Evolutionary conservation across 2,888 invertebrate genomes (phyloP).

Genomic region (Pseudococcus viburni): DNA sequence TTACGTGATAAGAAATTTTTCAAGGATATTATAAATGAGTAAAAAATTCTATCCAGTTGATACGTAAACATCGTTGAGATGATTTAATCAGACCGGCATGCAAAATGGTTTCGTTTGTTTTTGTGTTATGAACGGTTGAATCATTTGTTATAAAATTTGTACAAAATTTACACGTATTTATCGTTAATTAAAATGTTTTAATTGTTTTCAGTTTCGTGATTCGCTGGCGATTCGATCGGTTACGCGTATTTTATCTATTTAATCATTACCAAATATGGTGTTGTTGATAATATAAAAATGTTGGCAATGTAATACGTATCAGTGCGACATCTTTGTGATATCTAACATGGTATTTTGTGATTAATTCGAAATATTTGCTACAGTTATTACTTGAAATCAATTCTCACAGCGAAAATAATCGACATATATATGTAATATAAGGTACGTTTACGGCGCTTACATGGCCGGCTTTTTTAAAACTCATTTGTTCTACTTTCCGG

Average conservation of each 20-base stretch:
- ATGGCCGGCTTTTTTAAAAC: constrained; percentile 25
- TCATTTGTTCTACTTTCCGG: constrained; percentile 38
- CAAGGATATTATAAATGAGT: constrained; percentile 41
- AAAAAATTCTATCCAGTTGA: not conserved
- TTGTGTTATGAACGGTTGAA: constrained; percentile 49
- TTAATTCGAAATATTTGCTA: constrained; percentile 38
- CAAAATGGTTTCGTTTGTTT: constrained; percentile 66
- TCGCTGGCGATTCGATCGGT: not conserved
- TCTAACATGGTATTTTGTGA: constrained; percentile 62
- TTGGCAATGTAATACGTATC: constrained; percentile 66
- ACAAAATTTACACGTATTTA: not conserved
- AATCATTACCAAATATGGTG: constrained; percentile 66
- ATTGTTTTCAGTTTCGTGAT: not conserved
- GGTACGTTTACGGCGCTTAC: constrained; percentile 22
- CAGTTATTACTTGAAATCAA: constrained; percentile 36
- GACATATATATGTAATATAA: constrained; percentile 58
- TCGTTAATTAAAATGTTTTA: constrained; percentile 46
- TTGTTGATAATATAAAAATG: constrained; percentile 65
- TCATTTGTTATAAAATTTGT: constrained; percentile 29
- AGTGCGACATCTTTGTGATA: constrained; percentile 63
- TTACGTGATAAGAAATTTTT: not conserved
- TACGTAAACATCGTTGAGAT: constrained; percentile 44
- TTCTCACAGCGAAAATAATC: not conserved
- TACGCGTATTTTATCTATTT: constrained; percentile 25
- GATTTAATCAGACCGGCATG: constrained; percentile 66